These are phyloP conservation scores for Rhopalosiphum maidis DNA, from an alignment of 1,140 invertebrate species.

Conservation along the genomic window DNA sequence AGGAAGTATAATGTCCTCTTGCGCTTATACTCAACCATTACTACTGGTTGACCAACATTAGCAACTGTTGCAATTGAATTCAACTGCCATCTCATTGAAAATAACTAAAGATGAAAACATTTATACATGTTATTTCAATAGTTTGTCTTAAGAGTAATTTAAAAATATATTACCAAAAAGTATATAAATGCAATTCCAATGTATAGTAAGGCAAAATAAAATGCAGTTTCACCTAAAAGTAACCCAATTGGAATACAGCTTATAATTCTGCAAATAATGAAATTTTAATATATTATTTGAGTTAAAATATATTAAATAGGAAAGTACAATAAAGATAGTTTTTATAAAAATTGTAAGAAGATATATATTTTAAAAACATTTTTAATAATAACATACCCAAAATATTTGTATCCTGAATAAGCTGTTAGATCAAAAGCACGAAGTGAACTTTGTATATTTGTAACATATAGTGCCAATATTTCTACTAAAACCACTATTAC, in stretches of 20 bases:
- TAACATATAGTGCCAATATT: conserved; percentile 31
- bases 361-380: background rate
- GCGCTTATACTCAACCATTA: conserved; percentile 48
- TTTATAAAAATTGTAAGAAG: background rate
- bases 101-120: conserved; percentile 33
- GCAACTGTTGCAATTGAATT: conserved; percentile 1
- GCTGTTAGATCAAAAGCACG: conserved; percentile 4
- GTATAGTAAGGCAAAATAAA: conserved; percentile 27
- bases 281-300: background rate
- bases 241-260: conserved; percentile 38
- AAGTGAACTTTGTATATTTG: conserved; percentile 50
- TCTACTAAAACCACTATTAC: conserved; percentile 12
- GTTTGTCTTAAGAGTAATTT: background rate
- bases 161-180: conserved; percentile 48
- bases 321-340: background rate
- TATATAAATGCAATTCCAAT: conserved; percentile 32
- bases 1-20: conserved; percentile 48
- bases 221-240: conserved; percentile 24
- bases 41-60: background rate
- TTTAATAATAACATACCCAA: conserved; percentile 19
- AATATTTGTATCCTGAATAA: conserved; percentile 51
- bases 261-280: conserved; percentile 40
- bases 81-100: conserved; percentile 45
- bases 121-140: background rate
- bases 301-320: background rate